Base-by-base conservation (phyloP, 2,888 invertebrate genomes). In the Thecophora atra region DNA sequence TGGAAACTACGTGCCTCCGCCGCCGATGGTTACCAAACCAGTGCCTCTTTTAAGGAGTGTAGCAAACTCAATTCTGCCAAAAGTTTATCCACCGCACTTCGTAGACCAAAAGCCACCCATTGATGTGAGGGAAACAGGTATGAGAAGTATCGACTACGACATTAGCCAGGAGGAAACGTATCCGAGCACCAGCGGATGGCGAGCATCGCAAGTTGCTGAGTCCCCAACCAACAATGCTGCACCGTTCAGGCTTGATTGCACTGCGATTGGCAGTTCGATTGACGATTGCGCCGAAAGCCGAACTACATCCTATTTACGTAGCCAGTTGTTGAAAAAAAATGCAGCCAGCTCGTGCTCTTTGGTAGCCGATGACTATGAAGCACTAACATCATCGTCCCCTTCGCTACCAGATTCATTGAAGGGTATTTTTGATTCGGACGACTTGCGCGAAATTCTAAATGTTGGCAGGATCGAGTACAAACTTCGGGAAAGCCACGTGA, bases 341-440 rank as follows among this genome's bases (percentile, higher is more conserved):
- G 5, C 47, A 11, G 15, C 47, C 11, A n/a, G 17, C 2, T 13
- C 13, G 28, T 58, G 15, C 24, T 58, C 58, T 13, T 0, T 11
- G 13, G 4, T 47, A n/a, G 15, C 17, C 5, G 28, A 15, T 11
- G 58, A 58, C 17, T 15, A 67, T 70, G 4, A 73, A 74, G 4
- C 11, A 44, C 37, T 62, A 0, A 77, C 80, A 21, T 73, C 76
- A 2, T 74, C 76, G 28, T 76, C 81, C 11, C 78, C 80, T 4
- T 83, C 84, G 0, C 37, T 84, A 4, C 79, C 80, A 11, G 84
- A 83, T 26, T 83, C 83, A 0, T 74, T 84, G 3, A 78, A 77
- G 30, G 79, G 79, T 19, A 67, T 81, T n/a, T 84, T 84, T 62
- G 80, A 81, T 13, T 79, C 79, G 3, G 77, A 76, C 56, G 77